phyloP scores from a whole-genome alignment of 2,888 invertebrate species.

The Pterostichus niger region DNA sequence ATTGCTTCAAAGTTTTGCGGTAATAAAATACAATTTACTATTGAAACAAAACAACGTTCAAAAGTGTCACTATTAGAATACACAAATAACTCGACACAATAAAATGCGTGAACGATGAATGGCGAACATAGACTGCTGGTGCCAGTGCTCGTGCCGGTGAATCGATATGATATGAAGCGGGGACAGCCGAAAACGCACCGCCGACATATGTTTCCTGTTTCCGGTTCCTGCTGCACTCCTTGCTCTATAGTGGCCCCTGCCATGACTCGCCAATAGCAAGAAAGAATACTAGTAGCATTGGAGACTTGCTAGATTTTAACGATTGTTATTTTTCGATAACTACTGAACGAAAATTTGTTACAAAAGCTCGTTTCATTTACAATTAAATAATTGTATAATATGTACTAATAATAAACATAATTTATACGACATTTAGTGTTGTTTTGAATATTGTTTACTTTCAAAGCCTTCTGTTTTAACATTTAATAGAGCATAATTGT shows the following conservation, averaged over 20 bases:
- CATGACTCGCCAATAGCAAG: too few species aligned
- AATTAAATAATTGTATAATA: too few species aligned
- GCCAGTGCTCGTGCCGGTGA: neutral
- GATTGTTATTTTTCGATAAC: neutral
- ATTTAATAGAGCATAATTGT: too few species aligned
- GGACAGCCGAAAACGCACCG: conserved; percentile 24
- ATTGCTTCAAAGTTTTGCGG: too few species aligned
- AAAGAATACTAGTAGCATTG: too few species aligned
- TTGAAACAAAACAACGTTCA: neutral
- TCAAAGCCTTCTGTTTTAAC: too few species aligned
- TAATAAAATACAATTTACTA: too few species aligned
- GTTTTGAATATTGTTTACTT: too few species aligned
- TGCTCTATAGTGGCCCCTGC: neutral
- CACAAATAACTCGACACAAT: conserved; percentile 6
- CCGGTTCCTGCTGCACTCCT: neutral
- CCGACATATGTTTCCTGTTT: conserved; percentile 26
- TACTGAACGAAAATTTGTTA: neutral
- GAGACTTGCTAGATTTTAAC: too few species aligned
- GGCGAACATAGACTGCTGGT: neutral
- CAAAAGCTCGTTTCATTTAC: too few species aligned
- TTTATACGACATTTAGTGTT: too few species aligned
- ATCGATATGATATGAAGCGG: conserved; percentile 36
- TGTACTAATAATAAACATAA: too few species aligned
- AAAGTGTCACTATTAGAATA: conserved; percentile 9
- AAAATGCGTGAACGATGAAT: conserved; percentile 17